Conservation (phyloP, 2,113 vertebrate species). For the Alethe castanea region DNA sequence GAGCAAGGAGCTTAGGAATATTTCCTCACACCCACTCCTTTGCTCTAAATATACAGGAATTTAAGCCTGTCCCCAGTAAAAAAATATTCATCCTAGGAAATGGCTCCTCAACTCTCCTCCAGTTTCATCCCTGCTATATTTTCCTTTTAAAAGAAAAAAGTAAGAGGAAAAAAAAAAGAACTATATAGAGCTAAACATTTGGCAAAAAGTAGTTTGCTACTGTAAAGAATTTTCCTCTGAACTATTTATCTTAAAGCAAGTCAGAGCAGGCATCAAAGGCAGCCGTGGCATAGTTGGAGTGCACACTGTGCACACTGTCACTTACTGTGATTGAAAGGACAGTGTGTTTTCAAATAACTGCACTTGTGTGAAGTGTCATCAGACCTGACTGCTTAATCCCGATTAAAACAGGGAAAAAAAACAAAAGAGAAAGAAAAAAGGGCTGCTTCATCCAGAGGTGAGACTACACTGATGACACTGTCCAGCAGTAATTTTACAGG, state of each 20-base stretch:
- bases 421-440: neutral
- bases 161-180: neutral
- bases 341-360: slow-evolving; percentile 52
- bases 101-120: neutral
- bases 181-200: neutral
- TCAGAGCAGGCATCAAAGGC: slow-evolving; percentile 55
- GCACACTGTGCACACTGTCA: slow-evolving; percentile 33
- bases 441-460: neutral
- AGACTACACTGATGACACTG: neutral
- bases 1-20: neutral
- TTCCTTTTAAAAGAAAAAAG: neutral
- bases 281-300: neutral
- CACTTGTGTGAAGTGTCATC: slow-evolving; percentile 46
- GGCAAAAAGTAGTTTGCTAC: slow-evolving; percentile 30
- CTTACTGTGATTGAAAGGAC: slow-evolving; percentile 55
- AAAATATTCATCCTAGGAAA: neutral
- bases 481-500: slow-evolving; percentile 37
- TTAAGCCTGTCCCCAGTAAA: neutral
- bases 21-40: slow-evolving; percentile 21
- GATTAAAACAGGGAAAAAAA: neutral
- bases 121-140: neutral
- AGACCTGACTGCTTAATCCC: slow-evolving; percentile 51
- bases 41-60: slow-evolving; percentile 9
- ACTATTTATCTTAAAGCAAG: slow-evolving; percentile 39
- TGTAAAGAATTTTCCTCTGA: slow-evolving; percentile 28